Base-by-base conservation (phyloP, 2,797 vertebrate genomes). In the Cyprinella venusta region DNA sequence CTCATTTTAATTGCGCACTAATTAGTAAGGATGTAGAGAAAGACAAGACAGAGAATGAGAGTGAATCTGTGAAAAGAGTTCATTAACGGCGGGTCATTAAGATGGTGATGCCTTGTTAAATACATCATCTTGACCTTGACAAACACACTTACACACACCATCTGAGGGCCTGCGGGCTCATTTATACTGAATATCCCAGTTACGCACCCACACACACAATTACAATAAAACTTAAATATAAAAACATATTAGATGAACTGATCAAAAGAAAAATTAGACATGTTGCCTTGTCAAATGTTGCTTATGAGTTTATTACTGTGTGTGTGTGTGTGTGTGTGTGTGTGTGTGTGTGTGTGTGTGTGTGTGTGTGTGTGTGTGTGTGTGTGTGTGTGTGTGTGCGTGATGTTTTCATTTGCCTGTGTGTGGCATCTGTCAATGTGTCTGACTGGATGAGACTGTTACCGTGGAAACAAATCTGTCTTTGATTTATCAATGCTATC, bases 101-200 rank as follows among this genome's bases (percentile, higher is more conserved):
- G 19, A 64, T 7, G 21, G 68, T 59, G 74, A 81, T 74, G 82
- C 82, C 48, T 86, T 82, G 10, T 84, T 86, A 84, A 84, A 80
- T 64, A 84, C 40, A 77, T 86, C 70, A 52, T 76, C 76, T 54
- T 59, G 85, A 81, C 70, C 68, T 12, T 67, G 74, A 77, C 16
- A 76, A 33, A 79, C 70, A 86, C 81, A 56, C 71, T 36, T 48
- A 79, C 70, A 83, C 81, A 56, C 71, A 54, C 71, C 7, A 61
- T 76, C 38, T 61, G 74, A 63, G 15, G 36, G 38, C 56, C 38
- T 19, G n/a, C 61, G 56, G 75, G 38, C 38, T 45, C 9, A 18
- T 76, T 76, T 56, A 26, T 61, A 24, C 54, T 40, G 3, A 74
- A 38, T 38, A 56, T 56, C 19, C 33, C 6, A 38, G 50, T 30